These are phyloP conservation scores for Heliconius cydno DNA, from an alignment of 2,888 invertebrate species.

Conservation along the genomic window DNA sequence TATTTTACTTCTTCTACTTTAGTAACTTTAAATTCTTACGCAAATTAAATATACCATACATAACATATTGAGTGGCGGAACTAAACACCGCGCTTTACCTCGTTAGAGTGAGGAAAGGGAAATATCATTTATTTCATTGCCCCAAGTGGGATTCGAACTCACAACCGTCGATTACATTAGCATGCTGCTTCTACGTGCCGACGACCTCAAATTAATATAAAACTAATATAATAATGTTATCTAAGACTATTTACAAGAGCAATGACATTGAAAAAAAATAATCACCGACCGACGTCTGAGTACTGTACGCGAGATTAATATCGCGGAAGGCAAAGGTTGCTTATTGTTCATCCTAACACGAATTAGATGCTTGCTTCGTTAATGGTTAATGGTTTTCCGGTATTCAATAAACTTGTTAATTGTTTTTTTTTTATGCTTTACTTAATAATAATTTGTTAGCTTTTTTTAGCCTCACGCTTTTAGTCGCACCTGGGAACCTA, in stretches of 20 bases:
- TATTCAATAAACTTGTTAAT: slow-evolving; percentile 10
- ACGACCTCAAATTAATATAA: background rate
- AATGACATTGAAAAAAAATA: slow-evolving; percentile 24
- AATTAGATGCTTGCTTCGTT: slow-evolving; percentile 2
- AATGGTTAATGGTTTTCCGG: slow-evolving; percentile 27
- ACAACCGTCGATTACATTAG: too few species aligned
- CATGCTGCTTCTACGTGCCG: too few species aligned
- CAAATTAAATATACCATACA: background rate
- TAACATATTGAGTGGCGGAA: background rate
- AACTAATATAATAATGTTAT: background rate
- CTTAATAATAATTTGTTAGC: background rate
- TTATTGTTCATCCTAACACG: slow-evolving; percentile 32
- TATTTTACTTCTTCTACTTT: too few species aligned
- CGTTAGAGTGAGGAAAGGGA: too few species aligned
- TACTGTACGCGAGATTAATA: slow-evolving; percentile 26
- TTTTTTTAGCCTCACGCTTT: too few species aligned
- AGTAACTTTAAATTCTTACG: background rate
- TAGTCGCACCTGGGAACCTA: too few species aligned
- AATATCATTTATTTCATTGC: too few species aligned
- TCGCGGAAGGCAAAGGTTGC: slow-evolving; percentile 32
- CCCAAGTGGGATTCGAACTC: too few species aligned
- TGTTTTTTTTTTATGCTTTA: background rate
- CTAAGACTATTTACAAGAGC: background rate
- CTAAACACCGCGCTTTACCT: background rate
- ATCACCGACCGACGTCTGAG: background rate